Base-by-base conservation (phyloP, 1,140 invertebrate genomes). In the Pseudomyrmex flavicornis region DNA sequence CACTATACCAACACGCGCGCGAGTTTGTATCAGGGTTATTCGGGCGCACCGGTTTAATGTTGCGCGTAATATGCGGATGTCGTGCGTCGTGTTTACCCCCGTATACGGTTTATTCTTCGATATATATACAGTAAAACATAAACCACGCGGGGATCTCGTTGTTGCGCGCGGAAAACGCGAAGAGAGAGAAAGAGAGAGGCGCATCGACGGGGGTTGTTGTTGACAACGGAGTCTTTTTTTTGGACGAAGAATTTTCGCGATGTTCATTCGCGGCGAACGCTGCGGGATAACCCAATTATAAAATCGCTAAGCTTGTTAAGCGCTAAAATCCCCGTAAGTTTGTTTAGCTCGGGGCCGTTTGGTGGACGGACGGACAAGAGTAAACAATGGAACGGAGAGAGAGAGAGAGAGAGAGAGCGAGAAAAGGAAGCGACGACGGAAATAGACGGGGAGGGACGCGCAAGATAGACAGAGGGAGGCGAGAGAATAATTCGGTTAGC, bases 401-500 rank as follows among this genome's bases (percentile, higher is more conserved):
- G n/a, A n/a, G 35, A 35, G 26, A 26, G 26, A 26, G 35, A 5
- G 35, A 35, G 35, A 35, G 69, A 35, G 61, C 12, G 56, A 15
- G 65, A 84, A 22, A 73, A 72, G 56, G 73, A 56, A 56, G 72
- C 61, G 70, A 72, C 44, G 82, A 73, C 69, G 52, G 83, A 61
- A 84, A 44, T 20, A 7, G 48, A n/a, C n/a, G 13, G 20, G 12
- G 35, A 15, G 8, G 63, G 13, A 13, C 17, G 65, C 17, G 20
- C 61, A 59, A 83, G 84, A 70, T 52, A 58, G 62, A 13, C 48
- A 13, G 56, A 35, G 26, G 12, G 46, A n/a, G 62, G 77, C 59
- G 69, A 63, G 63, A 56, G 61, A 87, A 84, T 88, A 90, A 91
- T 89, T 89, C 76, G 89, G 89, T 91, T 89, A 91, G 20, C 83